Conservation (phyloP, 2,888 invertebrate genomes). For the Cryptops parisi region DNA sequence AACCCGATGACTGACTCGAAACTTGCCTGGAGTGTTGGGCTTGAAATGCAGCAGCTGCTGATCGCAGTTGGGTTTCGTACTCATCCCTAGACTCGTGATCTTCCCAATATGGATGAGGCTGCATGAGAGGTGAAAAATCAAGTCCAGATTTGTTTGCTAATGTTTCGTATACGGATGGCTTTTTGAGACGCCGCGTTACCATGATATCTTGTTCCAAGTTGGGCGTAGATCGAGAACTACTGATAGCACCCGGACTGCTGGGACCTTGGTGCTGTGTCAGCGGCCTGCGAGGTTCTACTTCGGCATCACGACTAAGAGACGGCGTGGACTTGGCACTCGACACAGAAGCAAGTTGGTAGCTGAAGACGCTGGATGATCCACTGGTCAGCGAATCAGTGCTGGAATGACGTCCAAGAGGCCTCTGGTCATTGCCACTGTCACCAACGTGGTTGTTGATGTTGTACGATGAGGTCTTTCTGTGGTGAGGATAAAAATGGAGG, state of each 20-base stretch:
- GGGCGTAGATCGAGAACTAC: constrained; percentile 37
- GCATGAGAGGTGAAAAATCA: constrained; percentile 20
- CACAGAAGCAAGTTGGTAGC: constrained; percentile 5
- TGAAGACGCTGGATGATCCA: constrained; percentile 8
- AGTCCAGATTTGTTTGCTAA: constrained; percentile 21
- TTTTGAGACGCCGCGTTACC: constrained; percentile 20
- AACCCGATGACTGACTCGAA: constrained; percentile 17
- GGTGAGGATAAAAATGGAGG: background rate
- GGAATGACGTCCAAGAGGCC: constrained; percentile 15
- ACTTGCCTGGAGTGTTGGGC: constrained; percentile 15
- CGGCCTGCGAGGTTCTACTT: background rate
- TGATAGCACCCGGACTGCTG: constrained; percentile 24
- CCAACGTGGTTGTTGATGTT: background rate
- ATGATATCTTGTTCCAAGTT: constrained; percentile 29
- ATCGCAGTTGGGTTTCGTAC: background rate
- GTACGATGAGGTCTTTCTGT: background rate
- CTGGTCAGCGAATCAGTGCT: constrained; percentile 17
- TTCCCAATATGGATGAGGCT: constrained; percentile 18
- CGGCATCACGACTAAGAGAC: constrained; percentile 7
- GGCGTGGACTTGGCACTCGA: constrained; percentile 17
- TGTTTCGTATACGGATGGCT: constrained; percentile 21
- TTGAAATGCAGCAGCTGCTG: constrained; percentile 3
- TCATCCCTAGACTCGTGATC: constrained; percentile 16
- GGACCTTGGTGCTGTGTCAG: background rate
- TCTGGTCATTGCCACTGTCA: background rate